phyloP scores from a whole-genome alignment of 2,113 vertebrate species.

The Phycodurus eques region DNA sequence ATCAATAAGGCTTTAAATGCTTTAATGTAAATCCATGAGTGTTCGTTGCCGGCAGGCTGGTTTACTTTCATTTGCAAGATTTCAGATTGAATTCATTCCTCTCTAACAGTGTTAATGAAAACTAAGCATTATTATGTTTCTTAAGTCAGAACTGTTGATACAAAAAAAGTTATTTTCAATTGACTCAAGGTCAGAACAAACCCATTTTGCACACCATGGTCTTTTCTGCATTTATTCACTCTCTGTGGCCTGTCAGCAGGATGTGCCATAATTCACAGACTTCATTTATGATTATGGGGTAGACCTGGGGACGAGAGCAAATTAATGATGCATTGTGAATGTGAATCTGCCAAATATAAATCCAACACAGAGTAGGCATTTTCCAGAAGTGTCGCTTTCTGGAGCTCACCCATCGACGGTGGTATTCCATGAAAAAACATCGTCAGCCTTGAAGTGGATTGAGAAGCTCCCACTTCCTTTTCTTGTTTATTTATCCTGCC shows the following conservation, averaged over 20 bases:
- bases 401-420: slow-evolving; percentile 41
- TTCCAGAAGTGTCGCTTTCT: slow-evolving; percentile 44
- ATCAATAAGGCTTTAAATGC: not conserved
- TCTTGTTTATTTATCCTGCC: slow-evolving; percentile 42
- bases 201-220: slow-evolving; percentile 31
- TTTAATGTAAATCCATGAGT: not conserved
- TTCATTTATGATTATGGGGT: slow-evolving; percentile 67
- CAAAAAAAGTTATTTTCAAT: not conserved
- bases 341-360: slow-evolving; percentile 68
- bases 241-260: slow-evolving; percentile 43
- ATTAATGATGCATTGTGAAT: slow-evolving; percentile 68
- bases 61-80: not conserved
- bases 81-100: not conserved
- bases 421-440: slow-evolving; percentile 30
- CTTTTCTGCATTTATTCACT: slow-evolving; percentile 36
- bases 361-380: slow-evolving; percentile 52
- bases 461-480: slow-evolving; percentile 35
- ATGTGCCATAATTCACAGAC: slow-evolving; percentile 45
- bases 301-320: slow-evolving; percentile 60
- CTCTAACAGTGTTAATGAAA: not conserved
- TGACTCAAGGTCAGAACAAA: slow-evolving; percentile 54
- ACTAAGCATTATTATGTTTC: not conserved
- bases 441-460: slow-evolving; percentile 37
- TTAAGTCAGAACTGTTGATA: not conserved
- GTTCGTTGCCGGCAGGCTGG: not conserved